These are phyloP conservation scores for Ciconia nigra DNA, from an alignment of 2,797 vertebrate genomes.

Conservation along the genomic window DNA sequence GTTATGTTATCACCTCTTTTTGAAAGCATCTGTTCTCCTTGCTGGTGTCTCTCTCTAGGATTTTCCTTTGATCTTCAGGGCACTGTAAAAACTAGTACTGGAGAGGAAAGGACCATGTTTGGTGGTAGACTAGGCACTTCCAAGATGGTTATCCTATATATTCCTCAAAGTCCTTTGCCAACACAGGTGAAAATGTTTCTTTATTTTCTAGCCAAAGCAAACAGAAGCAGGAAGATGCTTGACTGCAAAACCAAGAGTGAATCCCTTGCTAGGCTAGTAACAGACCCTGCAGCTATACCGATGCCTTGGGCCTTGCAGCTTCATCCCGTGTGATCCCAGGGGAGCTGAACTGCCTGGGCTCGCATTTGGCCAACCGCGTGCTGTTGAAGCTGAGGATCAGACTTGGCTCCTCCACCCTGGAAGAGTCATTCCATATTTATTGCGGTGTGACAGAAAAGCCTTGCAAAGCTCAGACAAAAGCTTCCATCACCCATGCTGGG, in stretches of 20 bases:
- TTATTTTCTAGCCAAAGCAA: background rate
- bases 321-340: background rate
- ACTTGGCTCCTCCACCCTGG: background rate
- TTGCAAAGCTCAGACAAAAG: background rate
- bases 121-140: background rate
- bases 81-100: background rate
- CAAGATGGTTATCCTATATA: background rate
- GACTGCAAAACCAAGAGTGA: background rate
- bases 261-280: background rate
- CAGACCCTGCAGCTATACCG: background rate
- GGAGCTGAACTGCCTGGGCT: background rate
- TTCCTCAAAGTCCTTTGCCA: background rate
- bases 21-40: background rate
- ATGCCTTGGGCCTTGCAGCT: background rate
- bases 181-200: background rate
- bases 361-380: background rate
- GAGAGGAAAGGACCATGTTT: background rate
- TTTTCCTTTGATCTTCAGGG: background rate
- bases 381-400: background rate
- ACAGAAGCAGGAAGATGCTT: background rate
- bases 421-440: background rate
- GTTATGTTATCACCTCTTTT: rapidly evolving
- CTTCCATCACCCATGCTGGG: background rate
- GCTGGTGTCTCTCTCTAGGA: background rate
- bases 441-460: background rate